phyloP scores from a whole-genome alignment of 2,113 vertebrate genomes.

The Nannobrachium achirus region DNA sequence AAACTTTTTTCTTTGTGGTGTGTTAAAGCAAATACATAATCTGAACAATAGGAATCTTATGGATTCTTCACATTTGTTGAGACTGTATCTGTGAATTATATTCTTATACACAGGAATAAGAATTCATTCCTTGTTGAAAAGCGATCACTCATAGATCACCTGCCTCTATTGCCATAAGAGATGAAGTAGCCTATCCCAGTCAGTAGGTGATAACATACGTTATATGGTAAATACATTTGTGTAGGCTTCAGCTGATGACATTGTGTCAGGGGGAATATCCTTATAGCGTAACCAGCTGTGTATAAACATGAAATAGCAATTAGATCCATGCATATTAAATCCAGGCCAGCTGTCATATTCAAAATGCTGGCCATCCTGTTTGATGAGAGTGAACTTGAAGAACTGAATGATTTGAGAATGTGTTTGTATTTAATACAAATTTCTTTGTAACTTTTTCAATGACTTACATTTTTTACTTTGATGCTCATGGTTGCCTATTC shows the following conservation, averaged over 20 bases:
- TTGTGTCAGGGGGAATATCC: constrained; percentile 63
- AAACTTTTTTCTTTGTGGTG: not conserved
- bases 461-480: no score
- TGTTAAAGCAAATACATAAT: not conserved
- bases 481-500: no score
- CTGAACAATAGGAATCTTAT: no score
- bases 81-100: not conserved
- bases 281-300: constrained; percentile 79
- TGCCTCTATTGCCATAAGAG: constrained; percentile 41
- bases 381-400: no score
- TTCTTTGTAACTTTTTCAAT: no score
- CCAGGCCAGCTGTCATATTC: constrained; percentile 48
- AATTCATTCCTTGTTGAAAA: constrained; percentile 25
- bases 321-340: constrained; percentile 45
- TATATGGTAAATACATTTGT: constrained; percentile 67
- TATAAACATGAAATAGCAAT: constrained; percentile 78
- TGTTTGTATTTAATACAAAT: no score
- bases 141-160: constrained; percentile 11
- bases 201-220: constrained; percentile 68
- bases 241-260: constrained; percentile 70
- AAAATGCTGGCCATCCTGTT: constrained; percentile 25
- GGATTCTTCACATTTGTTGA: not conserved
- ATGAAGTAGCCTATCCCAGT: constrained; percentile 25
- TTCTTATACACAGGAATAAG: constrained; percentile 4
- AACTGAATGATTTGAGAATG: no score